Evolutionary conservation across 2,113 vertebrate genomes (phyloP).

Genomic region (Hassar affinis): DNA sequence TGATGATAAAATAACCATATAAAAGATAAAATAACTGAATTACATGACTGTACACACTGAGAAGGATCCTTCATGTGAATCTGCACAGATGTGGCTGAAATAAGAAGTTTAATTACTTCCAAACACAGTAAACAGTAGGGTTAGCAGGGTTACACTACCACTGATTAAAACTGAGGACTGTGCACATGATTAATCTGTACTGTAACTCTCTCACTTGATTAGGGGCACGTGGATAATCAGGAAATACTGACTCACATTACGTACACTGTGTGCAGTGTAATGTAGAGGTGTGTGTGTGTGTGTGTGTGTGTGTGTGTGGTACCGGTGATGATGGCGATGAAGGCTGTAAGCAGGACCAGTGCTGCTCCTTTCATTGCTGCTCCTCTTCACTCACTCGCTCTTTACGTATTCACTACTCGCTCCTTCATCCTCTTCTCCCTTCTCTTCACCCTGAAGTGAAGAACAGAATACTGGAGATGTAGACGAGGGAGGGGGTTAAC

Average conservation of each 20-base stretch:
- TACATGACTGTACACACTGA: background rate
- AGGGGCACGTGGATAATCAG: background rate
- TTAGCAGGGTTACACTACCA: no score
- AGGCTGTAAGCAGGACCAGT: background rate
- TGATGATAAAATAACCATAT: background rate
- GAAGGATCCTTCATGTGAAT: background rate
- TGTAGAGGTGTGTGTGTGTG: slow-evolving; percentile 1
- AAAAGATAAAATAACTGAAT: background rate
- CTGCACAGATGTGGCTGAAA: background rate
- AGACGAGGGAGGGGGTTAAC: slow-evolving; percentile 34
- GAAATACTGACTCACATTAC: background rate
- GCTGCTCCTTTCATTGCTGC: slow-evolving; percentile 23
- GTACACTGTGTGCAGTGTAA: background rate
- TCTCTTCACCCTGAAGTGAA: background rate
- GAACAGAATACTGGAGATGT: slow-evolving; percentile 28
- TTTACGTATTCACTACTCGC: background rate
- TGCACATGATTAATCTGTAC: background rate
- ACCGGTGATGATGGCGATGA: background rate
- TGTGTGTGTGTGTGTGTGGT: slow-evolving; percentile 15
- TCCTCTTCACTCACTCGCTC: background rate
- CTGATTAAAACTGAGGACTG: background rate
- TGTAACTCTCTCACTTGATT: background rate
- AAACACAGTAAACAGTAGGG: no score
- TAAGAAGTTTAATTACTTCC: background rate
- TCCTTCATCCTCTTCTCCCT: slow-evolving; percentile 18